Percentiles rank a stretch among this genome's conserved stretches.
Conservation (phyloP, 2,113 vertebrate genomes). For the Megatriorchis doriae region DNA sequence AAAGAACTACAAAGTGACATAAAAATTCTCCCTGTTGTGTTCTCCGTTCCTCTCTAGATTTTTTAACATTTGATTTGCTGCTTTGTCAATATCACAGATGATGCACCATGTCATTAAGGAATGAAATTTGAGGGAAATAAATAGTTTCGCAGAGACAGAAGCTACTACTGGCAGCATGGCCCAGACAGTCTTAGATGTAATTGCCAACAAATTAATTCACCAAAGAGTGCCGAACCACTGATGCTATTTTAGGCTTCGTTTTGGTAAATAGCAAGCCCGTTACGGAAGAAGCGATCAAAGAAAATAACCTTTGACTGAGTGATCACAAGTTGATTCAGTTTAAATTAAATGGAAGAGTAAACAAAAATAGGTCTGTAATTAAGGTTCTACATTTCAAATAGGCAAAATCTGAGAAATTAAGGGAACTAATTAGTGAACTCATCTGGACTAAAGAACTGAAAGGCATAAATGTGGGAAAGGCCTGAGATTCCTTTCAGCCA, state of each 20-base stretch:
- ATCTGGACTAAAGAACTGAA: constrained; percentile 13
- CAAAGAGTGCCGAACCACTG: constrained; percentile 19
- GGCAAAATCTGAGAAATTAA: constrained; percentile 17
- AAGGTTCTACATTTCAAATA: constrained; percentile 13
- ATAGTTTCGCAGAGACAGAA: not conserved
- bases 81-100: not conserved
- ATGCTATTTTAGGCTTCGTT: constrained; percentile 33
- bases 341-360: constrained; percentile 47
- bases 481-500: not conserved
- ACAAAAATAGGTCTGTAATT: constrained; percentile 56
- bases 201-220: constrained; percentile 59
- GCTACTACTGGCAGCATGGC: not conserved
- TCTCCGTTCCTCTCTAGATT: not conserved
- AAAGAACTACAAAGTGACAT: not conserved
- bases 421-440: constrained; percentile 9
- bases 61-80: not conserved
- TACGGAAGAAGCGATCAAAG: constrained; percentile 33
- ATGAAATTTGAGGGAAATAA: constrained; percentile 24
- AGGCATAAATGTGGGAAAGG: not conserved
- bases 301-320: constrained; percentile 51
- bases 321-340: constrained; percentile 37
- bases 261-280: constrained; percentile 21
- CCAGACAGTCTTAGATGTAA: constrained; percentile 27
- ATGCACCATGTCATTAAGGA: not conserved
- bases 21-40: not conserved